Conservation (phyloP, 2,888 invertebrate genomes). For the Cryptus armator region DNA sequence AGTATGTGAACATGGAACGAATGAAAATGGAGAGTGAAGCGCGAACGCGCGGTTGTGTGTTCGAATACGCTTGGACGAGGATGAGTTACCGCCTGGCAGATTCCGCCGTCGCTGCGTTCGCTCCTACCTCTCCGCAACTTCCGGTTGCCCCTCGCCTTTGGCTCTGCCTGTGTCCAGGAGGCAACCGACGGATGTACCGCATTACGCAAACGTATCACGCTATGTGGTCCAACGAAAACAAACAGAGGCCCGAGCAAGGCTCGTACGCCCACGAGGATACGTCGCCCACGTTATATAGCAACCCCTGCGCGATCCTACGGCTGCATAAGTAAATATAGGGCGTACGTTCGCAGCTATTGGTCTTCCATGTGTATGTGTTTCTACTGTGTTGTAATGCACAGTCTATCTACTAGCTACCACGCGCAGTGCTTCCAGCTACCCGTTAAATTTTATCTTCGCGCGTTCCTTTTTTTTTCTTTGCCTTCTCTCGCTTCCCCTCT, state of each 20-base stretch:
- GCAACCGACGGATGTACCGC: conserved; percentile 78
- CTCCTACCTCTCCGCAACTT: conserved; percentile 17
- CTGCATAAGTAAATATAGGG: conserved; percentile 81
- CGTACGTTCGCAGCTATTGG: conserved; percentile 45
- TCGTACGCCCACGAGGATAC: conserved; percentile 65
- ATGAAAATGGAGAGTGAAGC: conserved; percentile 71
- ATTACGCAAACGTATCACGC: conserved; percentile 85
- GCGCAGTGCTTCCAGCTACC: conserved; percentile 28
- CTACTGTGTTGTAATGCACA: conserved; percentile 38
- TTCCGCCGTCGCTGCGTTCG: conserved; percentile 74
- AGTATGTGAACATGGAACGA: conserved; percentile 56
- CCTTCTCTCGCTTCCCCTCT: conserved; percentile 33
- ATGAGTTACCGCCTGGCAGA: conserved; percentile 82
- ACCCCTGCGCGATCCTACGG: conserved; percentile 55
- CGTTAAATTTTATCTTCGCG: conserved; percentile 63
- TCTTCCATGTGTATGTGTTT: conserved; percentile 10
- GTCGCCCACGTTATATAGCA: conserved; percentile 67
- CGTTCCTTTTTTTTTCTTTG: conserved; percentile 42
- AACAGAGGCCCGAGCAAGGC: conserved; percentile 79
- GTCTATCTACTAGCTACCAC: conserved; percentile 24
- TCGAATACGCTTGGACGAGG: conserved; percentile 77
- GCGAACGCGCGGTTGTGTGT: conserved; percentile 64
- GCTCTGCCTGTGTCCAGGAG: conserved; percentile 54
- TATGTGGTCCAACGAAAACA: conserved; percentile 85
- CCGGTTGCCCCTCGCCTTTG: conserved; percentile 71